phyloP scores from a whole-genome alignment of 2,797 vertebrate genomes.

The Acipenser transmontanus region DNA sequence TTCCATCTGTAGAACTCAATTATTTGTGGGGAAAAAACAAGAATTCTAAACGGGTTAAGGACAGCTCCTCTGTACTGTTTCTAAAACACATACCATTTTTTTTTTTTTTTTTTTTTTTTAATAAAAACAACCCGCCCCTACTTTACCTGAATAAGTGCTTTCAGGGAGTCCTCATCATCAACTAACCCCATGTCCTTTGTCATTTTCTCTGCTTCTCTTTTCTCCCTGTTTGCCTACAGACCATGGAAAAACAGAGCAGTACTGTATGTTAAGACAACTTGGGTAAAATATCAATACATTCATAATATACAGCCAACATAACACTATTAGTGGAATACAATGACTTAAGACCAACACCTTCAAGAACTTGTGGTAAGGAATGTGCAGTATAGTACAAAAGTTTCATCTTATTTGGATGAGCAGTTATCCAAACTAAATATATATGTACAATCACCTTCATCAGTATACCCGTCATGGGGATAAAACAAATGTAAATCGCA shows the following conservation, averaged over 20 bases:
- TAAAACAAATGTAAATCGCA: background rate
- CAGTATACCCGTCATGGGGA: background rate
- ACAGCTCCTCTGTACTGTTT: too few species aligned
- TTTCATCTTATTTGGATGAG: too few species aligned
- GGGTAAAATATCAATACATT: background rate
- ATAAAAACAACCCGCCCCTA: background rate
- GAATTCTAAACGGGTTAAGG: background rate
- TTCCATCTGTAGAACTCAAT: background rate
- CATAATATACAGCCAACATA: background rate
- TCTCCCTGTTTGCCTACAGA: slow-evolving; percentile 71
- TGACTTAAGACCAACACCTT: too few species aligned
- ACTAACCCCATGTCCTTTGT: slow-evolving; percentile 61
- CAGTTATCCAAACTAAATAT: too few species aligned
- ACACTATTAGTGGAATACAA: too few species aligned
- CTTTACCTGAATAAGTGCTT: slow-evolving; percentile 69
- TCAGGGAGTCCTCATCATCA: slow-evolving; percentile 58
- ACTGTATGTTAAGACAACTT: background rate
- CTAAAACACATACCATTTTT: too few species aligned
- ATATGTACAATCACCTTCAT: background rate
- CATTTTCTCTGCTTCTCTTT: slow-evolving; percentile 69
- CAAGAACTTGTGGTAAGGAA: too few species aligned
- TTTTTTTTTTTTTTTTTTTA: too few species aligned
- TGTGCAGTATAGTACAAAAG: too few species aligned
- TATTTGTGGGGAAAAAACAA: slow-evolving; percentile 33
- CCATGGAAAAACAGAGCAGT: background rate